Evolutionary conservation across 2,113 vertebrate genomes (phyloP), one percentile per base, ranked within the genome.

Genomic region (Scomber japonicus): DNA sequence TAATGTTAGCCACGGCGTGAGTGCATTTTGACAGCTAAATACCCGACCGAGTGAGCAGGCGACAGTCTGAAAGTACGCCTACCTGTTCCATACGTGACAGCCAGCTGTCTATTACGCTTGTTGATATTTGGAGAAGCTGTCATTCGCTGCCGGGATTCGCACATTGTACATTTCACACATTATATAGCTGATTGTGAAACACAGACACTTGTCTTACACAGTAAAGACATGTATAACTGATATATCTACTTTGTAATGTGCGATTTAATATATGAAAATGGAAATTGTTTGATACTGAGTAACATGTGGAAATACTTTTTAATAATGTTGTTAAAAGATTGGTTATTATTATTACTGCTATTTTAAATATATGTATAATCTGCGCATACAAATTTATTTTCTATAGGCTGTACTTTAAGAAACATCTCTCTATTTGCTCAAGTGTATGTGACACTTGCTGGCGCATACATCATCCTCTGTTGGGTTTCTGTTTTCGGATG

Each of bases 71-170:
- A 92, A 89, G 86, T 86, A 56, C 87, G 91, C 90, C 91, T 93
- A 91, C 91, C 92, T 94, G 92, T 86, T 91, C 89, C 83, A 80
- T 86, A 88, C 81, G 88, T 91, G 92, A 92, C 90, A 92, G 78
- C 85, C 82, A 86, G 90, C 89, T 86, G 93, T 90, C 90, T 81
- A 62, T 48, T 77, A 83, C 75, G 84, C 85, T 55, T 86, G 85
- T 86, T 90, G 86, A 88, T 87, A 83, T 84, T 80, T 76, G 80
- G 71, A 80, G 78, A 75, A 87, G 87, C 90, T 90, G 88, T 87
- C 87, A 90, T 40, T 79, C 72, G 50, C 63, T 82, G 63, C 61
- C 55, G 24, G 21, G 77, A 70, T 65, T 60, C 74, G 21, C 56
- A 84, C 49, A 68, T 65, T 85, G 75, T 54, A 72, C 70, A 69